Percentiles rank a stretch among this genome's conserved stretches.
phyloP scores from a whole-genome alignment of 2,888 invertebrate species.

The Carterocephalus palaemon region DNA sequence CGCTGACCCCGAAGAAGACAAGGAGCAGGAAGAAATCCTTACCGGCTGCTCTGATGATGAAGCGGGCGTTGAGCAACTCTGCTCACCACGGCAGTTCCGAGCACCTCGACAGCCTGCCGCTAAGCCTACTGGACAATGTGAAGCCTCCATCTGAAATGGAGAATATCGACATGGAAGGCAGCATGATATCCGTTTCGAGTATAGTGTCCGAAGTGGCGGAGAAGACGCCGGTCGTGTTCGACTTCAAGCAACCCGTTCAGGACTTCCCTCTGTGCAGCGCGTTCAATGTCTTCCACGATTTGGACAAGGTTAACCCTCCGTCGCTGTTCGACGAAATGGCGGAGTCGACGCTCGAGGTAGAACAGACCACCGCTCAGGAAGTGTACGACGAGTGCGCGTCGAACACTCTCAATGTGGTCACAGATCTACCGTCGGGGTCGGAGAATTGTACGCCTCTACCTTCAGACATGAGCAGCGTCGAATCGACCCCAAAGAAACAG shows the following conservation, averaged over 20 bases:
- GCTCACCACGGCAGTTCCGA: constrained; percentile 80
- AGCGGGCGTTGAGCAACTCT: constrained; percentile 82
- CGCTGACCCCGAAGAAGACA: constrained; percentile 50
- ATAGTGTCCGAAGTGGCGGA: constrained; percentile 87
- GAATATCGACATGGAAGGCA: constrained; percentile 87
- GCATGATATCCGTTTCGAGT: constrained; percentile 91
- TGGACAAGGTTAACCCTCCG: constrained; percentile 85
- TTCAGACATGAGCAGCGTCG: constrained; percentile 86
- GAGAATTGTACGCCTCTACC: constrained; percentile 81
- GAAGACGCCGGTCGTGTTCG: constrained; percentile 73
- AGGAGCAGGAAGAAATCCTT: constrained; percentile 83
- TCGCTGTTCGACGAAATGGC: constrained; percentile 85
- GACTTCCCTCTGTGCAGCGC: constrained; percentile 69
- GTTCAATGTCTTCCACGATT: constrained; percentile 74
- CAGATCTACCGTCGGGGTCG: constrained; percentile 75
- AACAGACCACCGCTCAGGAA: constrained; percentile 74
- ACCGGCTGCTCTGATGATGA: constrained; percentile 84
- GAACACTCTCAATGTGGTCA: constrained; percentile 77
- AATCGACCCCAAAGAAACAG: constrained; percentile 85
- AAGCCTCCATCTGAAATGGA: constrained; percentile 92
- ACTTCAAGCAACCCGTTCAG: constrained; percentile 76
- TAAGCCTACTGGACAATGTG: constrained; percentile 86
- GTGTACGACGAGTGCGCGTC: constrained; percentile 81
- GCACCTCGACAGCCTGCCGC: constrained; percentile 78
- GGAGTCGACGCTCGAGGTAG: constrained; percentile 77